Evolutionary conservation across 2,113 vertebrate species (phyloP).

Genomic region (Blennius ocellaris): DNA sequence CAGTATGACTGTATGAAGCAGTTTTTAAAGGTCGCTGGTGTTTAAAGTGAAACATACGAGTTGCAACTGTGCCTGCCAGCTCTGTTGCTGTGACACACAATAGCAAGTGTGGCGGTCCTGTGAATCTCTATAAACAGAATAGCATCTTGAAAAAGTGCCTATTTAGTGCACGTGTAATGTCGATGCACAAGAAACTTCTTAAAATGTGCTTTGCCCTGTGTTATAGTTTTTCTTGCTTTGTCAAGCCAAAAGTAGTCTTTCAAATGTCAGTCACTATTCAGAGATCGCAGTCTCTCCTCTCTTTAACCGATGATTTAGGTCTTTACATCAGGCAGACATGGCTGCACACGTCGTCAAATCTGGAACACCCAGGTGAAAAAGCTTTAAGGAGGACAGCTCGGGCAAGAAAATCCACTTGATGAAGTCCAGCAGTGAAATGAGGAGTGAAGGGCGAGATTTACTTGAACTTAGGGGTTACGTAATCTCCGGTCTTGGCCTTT

Average conservation of each 20-base stretch:
- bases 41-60: neutral
- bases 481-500: slow-evolving; percentile 6
- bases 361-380: slow-evolving; percentile 43
- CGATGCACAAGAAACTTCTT: neutral
- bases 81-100: neutral
- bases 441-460: slow-evolving; percentile 20
- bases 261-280: slow-evolving; percentile 8
- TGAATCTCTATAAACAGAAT: slow-evolving; percentile 11
- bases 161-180: too few relatives aligned
- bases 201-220: slow-evolving; percentile 12
- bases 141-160: neutral
- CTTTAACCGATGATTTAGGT: slow-evolving; percentile 36
- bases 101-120: neutral
- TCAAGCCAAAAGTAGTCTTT: slow-evolving; percentile 16
- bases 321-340: slow-evolving; percentile 31
- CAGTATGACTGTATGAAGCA: neutral
- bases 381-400: slow-evolving; percentile 22
- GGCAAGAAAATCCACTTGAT: slow-evolving; percentile 39
- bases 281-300: neutral
- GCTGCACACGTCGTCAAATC: slow-evolving; percentile 44
- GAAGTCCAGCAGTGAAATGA: slow-evolving; percentile 15
- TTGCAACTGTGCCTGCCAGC: slow-evolving; percentile 1
- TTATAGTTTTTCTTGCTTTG: slow-evolving; percentile 17
- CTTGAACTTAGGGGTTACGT: slow-evolving; percentile 22
- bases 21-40: slow-evolving; percentile 8